Evolutionary conservation across 2,888 invertebrate genomes (phyloP).

Genomic region (Metellina segmentata): DNA sequence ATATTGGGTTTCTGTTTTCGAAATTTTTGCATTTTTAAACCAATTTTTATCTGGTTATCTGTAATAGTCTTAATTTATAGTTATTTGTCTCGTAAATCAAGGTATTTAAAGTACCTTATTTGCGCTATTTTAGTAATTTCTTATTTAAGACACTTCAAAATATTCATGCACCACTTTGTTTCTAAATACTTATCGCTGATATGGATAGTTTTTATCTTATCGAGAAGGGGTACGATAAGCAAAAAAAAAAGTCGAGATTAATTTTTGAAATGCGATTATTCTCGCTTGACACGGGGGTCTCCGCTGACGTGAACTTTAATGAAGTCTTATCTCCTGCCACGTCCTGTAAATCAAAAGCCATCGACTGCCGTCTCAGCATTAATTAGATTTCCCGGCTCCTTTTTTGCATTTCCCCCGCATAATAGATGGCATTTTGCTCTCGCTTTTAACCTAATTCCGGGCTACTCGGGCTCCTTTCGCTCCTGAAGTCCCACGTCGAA

Average conservation of each 20-base stretch:
- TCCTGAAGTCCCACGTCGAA: constrained; percentile 60
- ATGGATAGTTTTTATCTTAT: constrained; percentile 33
- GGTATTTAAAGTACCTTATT: no score
- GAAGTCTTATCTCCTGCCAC: constrained; percentile 67
- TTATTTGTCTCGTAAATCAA: no score
- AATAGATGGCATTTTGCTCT: constrained; percentile 47
- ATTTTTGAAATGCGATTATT: constrained; percentile 66
- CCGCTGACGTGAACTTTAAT: constrained; percentile 51
- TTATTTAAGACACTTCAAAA: neutral
- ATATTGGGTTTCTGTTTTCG: no score
- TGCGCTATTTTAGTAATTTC: neutral
- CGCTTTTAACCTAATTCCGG: constrained; percentile 38
- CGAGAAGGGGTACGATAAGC: neutral
- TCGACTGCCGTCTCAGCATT: constrained; percentile 59
- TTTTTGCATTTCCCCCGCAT: constrained; percentile 38
- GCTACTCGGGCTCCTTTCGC: constrained; percentile 15
- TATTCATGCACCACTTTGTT: constrained; percentile 21
- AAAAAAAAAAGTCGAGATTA: constrained; percentile 50
- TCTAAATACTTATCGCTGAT: neutral
- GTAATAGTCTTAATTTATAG: no score
- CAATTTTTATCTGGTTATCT: no score
- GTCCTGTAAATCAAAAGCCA: constrained; percentile 67
- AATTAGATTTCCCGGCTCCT: constrained; percentile 50
- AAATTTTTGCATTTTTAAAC: no score
- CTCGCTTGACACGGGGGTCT: constrained; percentile 18